Evolutionary conservation across 1,140 invertebrate genomes (phyloP), one percentile per base, ranked within the genome.

Genomic region (Procambarus clarkii): DNA sequence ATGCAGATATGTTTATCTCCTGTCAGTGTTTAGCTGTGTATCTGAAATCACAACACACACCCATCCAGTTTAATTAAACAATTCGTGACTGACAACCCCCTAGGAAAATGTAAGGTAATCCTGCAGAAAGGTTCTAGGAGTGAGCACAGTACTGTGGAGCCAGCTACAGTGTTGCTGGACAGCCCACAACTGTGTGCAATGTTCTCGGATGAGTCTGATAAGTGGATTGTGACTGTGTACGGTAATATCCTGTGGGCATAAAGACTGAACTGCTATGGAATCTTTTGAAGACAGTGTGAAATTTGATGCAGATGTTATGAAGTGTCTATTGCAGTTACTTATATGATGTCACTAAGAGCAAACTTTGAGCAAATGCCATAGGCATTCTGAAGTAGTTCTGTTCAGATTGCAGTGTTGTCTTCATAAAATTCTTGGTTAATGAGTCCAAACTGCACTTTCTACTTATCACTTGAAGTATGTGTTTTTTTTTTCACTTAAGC

Each of bases 161-260:
- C n/a, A 21, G 48, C 21, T 58, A 54, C 48, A 48, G 18, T 48
- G 15, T 48, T 85, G 60, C 60, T 71, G 78, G 46, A 76, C 71
- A 79, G 48, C 64, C 46, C 80, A 89, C 87, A 83, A 24, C 87
- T 89, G 50, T 88, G 86, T 83, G 83, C 83, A 89, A 89, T 83
- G 87, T 89, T 89, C 69, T 54, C 79, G 34, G 87, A 89, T 89
- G 80, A 79, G 80, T 74, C 60, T 89, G 87, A 82, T 89, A 89
- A 82, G 87, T 89, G 87, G 79, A 89, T 74, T 48, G 80, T 86
- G 85, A 78, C 76, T 86, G 54, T 77, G 87, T 89, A 81, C 87
- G 71, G 87, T 89, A 71, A 81, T 89, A 82, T 89, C 79, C 64
- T 83, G 79, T 89, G 79, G 87, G 87, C 87, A 89, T 82, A 71